A percentile compares a stretch with the other conserved stretches of the same genome.
phyloP scores from a whole-genome alignment of 2,888 invertebrate species.

The Polydrusus tereticollis region DNA sequence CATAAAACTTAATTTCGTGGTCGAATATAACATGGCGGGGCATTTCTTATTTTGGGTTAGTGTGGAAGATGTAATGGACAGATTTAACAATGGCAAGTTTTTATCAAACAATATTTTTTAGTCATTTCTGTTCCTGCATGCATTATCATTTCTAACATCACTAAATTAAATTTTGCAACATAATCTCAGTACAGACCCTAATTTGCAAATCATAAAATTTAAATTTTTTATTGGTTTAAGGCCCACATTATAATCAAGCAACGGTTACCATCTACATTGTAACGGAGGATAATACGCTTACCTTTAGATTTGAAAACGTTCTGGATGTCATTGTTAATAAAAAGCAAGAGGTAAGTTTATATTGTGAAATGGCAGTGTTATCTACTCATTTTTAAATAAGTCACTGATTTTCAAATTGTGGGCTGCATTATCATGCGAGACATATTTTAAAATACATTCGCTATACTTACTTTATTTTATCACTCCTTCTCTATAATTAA shows the following conservation, averaged over 20 bases:
- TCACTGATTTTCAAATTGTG: background rate
- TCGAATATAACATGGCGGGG: conserved; percentile 72
- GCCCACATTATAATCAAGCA: conserved; percentile 64
- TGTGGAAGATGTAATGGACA: conserved; percentile 68
- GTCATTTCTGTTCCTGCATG: no score
- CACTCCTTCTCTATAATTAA: background rate
- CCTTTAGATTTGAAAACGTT: conserved; percentile 71
- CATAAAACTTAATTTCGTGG: conserved; percentile 69
- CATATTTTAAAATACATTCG: no score
- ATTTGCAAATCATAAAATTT: no score
- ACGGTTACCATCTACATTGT: conserved; percentile 73
- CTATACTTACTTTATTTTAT: no score
- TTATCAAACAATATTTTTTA: no score
- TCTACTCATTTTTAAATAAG: no score
- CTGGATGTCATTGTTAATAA: conserved; percentile 65
- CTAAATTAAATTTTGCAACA: no score
- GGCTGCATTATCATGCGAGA: no score
- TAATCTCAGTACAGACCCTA: no score
- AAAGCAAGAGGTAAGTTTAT: conserved; percentile 59
- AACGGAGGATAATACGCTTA: conserved; percentile 71
- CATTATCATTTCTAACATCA: conserved; percentile 51
- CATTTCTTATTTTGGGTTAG: conserved; percentile 72
- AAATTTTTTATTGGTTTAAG: conserved; percentile 55
- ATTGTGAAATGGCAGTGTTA: background rate
- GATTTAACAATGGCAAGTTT: conserved; percentile 50